Conservation (phyloP, 2,113 vertebrate species). For the Chamaetylas fuelleborni region DNA sequence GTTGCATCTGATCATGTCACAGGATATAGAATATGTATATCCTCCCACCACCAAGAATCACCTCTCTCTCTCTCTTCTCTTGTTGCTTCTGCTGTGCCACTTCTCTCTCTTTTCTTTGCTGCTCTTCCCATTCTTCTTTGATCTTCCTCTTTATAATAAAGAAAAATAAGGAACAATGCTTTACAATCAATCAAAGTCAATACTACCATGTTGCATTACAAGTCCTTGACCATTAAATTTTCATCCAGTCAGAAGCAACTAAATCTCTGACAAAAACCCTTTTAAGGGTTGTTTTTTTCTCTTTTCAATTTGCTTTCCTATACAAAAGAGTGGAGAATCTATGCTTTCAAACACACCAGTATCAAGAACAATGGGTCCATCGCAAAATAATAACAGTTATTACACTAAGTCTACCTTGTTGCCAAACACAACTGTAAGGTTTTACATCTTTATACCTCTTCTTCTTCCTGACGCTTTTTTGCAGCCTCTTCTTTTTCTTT, state of each 20-base stretch:
- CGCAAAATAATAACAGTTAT: not conserved
- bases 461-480: conserved; percentile 85
- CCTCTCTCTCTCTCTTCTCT: conserved; percentile 94
- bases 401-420: not conserved
- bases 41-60: conserved; percentile 86
- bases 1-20: not conserved
- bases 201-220: not conserved
- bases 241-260: not conserved
- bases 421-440: not conserved
- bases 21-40: conserved; percentile 86
- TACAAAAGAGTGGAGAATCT: not conserved
- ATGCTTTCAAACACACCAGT: not conserved
- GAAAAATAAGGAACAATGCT: not conserved
- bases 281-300: not conserved
- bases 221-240: not conserved
- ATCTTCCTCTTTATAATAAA: conserved; percentile 81
- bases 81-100: conserved; percentile 83
- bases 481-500: conserved; percentile 86
- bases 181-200: not conserved
- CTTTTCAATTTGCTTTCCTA: not conserved
- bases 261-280: not conserved
- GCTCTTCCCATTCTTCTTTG: conserved; percentile 94
- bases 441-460: conserved; percentile 80
- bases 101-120: conserved; percentile 86
- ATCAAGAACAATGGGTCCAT: not conserved